Conservation (phyloP, 1,140 invertebrate genomes). For the Nasonia vitripennis region DNA sequence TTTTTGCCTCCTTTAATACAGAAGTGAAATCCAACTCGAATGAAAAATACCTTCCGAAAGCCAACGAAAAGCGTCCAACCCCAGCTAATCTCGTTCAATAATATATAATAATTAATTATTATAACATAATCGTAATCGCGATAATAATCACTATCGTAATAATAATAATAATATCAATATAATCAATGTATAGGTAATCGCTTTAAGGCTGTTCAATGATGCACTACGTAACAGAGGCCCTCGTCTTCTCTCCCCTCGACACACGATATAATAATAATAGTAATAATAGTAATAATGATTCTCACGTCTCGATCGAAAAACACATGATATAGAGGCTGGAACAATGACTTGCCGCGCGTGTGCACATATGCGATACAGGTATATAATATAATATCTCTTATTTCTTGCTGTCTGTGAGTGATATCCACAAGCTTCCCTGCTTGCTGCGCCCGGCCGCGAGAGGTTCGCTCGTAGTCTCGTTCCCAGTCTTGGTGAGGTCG, state of each 20-base stretch:
- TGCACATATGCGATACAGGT: not conserved
- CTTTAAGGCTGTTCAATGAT: conserved; percentile 31
- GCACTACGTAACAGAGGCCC: not conserved
- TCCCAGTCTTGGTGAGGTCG: conserved; percentile 32
- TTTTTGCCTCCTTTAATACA: not conserved
- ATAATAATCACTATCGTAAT: conserved; percentile 51
- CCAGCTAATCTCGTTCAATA: conserved; percentile 28
- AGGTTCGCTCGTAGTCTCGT: conserved; percentile 5
- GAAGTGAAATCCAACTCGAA: not conserved
- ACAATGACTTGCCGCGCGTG: conserved; percentile 6
- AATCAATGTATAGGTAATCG: conserved; percentile 42
- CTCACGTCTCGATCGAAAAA: conserved; percentile 17
- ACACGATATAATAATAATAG: conserved; percentile 11
- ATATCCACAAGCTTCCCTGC: conserved; percentile 22
- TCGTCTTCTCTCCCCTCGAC: not conserved
- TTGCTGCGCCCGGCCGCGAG: not conserved
- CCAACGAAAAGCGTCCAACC: conserved; percentile 19
- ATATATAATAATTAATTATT: conserved; percentile 47
- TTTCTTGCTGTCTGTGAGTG: not conserved
- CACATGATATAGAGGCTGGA: conserved; percentile 11
- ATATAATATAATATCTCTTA: not conserved
- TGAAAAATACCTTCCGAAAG: not conserved
- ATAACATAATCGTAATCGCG: conserved; percentile 52
- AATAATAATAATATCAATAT: conserved; percentile 40
- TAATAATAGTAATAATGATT: conserved; percentile 9